Evolutionary conservation across 2,888 invertebrate genomes (phyloP).

Genomic region (Sarcophaga variegata): DNA sequence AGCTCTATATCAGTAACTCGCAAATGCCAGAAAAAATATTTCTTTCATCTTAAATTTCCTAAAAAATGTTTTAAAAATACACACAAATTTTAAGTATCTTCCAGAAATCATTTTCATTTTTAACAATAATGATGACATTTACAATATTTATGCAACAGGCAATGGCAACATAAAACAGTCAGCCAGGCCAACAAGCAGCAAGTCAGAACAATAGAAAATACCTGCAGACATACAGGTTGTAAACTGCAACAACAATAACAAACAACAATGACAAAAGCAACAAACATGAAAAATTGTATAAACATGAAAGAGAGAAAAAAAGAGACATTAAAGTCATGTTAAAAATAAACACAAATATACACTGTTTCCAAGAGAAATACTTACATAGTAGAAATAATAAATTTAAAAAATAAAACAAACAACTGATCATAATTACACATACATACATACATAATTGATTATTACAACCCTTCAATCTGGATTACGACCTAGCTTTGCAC

Average conservation of each 20-base stretch:
- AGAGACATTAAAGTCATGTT: background rate
- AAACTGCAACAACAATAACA: constrained; percentile 43
- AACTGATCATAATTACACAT: background rate
- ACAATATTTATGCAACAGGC: constrained; percentile 67
- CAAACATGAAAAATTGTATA: background rate
- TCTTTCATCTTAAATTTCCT: no score
- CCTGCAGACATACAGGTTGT: constrained; percentile 47
- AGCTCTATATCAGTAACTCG: no score
- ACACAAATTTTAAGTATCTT: no score
- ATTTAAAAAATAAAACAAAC: background rate
- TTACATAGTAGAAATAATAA: constrained; percentile 7
- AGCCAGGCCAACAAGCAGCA: background rate
- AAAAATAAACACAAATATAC: background rate
- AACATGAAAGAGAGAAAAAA: background rate
- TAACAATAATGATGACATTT: constrained; percentile 67
- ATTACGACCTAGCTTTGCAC: no score
- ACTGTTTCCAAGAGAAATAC: constrained; percentile 43
- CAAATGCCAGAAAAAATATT: no score
- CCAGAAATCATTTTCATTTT: background rate
- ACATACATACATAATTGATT: no score
- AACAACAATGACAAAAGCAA: background rate
- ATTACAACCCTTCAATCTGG: no score
- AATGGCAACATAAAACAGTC: constrained; percentile 18
- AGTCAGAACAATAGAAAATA: constrained; percentile 16
- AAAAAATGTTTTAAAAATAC: no score